A percentile compares a stretch with the other conserved stretches of the same genome.
Evolutionary conservation across 2,113 vertebrate species (phyloP).

Genomic region (Pitta sordida): DNA sequence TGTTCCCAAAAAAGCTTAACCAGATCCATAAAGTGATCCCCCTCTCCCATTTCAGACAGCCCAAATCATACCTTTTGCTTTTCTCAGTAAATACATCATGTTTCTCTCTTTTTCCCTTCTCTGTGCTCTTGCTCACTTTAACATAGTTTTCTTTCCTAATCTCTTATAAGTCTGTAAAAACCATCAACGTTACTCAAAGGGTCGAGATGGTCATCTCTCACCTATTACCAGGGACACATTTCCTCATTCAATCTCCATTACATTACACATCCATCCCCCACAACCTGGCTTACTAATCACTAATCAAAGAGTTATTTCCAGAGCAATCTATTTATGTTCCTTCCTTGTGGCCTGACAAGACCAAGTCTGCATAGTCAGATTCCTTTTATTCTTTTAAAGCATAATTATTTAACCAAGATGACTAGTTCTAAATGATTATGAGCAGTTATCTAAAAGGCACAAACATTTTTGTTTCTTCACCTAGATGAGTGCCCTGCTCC

Average conservation of each 20-base stretch:
- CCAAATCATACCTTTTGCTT: background rate
- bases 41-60: background rate
- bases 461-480: background rate
- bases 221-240: background rate
- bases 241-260: background rate
- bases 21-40: background rate
- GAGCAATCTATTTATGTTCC: background rate
- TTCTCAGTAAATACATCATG: background rate
- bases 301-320: background rate
- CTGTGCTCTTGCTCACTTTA: background rate
- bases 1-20: conserved; percentile 45
- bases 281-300: background rate
- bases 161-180: conserved; percentile 6
- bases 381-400: background rate
- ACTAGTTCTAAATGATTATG: background rate
- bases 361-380: background rate
- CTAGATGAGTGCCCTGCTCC: background rate
- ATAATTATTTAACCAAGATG: background rate
- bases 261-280: background rate
- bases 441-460: background rate
- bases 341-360: background rate
- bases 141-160: background rate
- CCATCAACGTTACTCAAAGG: background rate
- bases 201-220: background rate
- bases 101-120: background rate